Conservation (phyloP, 2,113 vertebrate species). For the Ia io region DNA sequence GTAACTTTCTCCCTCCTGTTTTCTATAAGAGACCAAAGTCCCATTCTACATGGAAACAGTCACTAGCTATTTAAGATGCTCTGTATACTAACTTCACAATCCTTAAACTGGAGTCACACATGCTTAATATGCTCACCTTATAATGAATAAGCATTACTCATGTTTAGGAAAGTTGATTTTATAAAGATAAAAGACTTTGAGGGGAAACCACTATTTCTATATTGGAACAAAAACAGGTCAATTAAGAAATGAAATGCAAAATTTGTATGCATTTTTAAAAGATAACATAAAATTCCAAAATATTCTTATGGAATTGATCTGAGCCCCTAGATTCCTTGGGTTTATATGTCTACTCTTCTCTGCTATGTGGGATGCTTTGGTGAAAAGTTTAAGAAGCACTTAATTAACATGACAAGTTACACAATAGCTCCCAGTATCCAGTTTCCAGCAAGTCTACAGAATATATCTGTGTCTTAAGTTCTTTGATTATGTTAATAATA, state of each 20-base stretch:
- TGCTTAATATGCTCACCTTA: neutral
- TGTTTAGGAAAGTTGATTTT: neutral
- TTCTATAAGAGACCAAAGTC: neutral
- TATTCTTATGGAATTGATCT: neutral
- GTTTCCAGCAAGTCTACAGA: neutral
- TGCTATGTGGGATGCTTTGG: neutral
- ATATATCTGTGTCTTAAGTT: neutral
- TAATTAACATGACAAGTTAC: conserved; percentile 36
- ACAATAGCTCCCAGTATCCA: neutral
- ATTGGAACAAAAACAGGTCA: neutral
- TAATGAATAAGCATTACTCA: neutral
- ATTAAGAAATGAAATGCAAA: conserved; percentile 20
- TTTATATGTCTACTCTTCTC: neutral
- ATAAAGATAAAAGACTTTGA: neutral
- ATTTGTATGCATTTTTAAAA: neutral
- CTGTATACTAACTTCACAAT: neutral
- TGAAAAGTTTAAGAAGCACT: conserved; percentile 20
- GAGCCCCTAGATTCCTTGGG: neutral
- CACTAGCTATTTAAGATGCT: neutral
- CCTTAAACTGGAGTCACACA: neutral
- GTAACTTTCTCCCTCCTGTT: neutral
- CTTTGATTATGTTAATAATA: conserved; percentile 1
- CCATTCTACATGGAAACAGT: neutral
- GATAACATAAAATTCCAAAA: neutral
- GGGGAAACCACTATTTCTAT: neutral